These are phyloP conservation scores for Gorsachius magnificus DNA, from an alignment of 2,797 vertebrate species.

Conservation along the genomic window DNA sequence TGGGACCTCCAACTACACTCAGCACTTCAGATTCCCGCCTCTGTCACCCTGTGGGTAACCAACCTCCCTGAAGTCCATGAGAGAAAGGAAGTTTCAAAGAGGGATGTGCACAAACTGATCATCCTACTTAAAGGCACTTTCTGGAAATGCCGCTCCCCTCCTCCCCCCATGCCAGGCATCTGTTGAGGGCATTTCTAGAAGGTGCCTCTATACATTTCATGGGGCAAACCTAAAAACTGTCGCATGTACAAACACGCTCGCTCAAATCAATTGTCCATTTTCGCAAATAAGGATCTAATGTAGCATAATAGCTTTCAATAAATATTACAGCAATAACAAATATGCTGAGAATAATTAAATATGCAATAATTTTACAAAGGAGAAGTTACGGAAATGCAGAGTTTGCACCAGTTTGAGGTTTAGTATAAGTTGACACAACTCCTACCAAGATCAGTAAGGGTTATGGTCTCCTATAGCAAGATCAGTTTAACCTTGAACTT, in stretches of 20 bases:
- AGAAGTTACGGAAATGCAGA: neutral
- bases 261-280: neutral
- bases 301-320: neutral
- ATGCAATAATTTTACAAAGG: neutral
- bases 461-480: neutral
- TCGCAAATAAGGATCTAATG: neutral
- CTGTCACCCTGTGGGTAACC: neutral
- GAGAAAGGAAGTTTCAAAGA: neutral
- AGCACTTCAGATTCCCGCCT: neutral
- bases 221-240: neutral
- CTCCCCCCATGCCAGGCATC: neutral
- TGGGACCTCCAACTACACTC: neutral
- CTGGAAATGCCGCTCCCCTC: neutral
- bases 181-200: neutral
- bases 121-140: neutral
- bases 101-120: neutral
- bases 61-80: neutral
- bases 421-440: neutral
- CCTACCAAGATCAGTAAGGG: neutral
- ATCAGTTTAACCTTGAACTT: neutral
- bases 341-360: neutral
- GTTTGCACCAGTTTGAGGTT: neutral
- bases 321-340: neutral
- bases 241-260: accelerated
- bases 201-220: neutral